Base-by-base conservation (phyloP, 2,113 vertebrate genomes). In the Melanerpes aurifrons region DNA sequence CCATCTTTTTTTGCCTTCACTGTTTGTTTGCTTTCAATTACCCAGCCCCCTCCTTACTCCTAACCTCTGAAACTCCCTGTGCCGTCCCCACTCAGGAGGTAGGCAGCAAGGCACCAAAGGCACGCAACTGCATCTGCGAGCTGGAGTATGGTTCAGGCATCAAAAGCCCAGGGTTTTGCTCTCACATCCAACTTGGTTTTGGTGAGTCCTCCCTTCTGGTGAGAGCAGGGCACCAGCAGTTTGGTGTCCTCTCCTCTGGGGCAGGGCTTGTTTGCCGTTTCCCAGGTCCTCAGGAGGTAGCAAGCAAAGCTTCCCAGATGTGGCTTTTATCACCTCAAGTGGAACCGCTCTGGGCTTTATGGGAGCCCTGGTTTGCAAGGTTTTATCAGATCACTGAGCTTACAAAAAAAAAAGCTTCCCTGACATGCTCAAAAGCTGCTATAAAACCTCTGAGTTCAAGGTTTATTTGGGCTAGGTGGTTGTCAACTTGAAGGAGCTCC, bases 1-100 rank as follows among this genome's bases (percentile, higher is more conserved):
- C 37, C 37, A n/a, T 10, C 20, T 50, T 21, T 95, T 82, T 87
- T 87, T 80, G 85, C 80, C 89, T 93, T 87, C 1, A 31, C 91
- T 95, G 94, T 95, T 95, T 91, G 87, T 93, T 96, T 95, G 82
- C 91, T 95, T 94, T 94, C 90, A 92, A 84, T 91, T 95, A 93
- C 6, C 1, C 53, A 0, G 54, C 66, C 76, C 61, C 73, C 75
- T 90, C 78, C 80, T 82, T 48, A 75, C 56, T 74, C 77, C 91
- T n/a, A 86, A 82, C n/a, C 90, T 70, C 89, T 47, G 16, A 91
- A 92, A 47, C 32, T 74, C 48, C 47, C 67, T 3, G 63, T 29
- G 67, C 14, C 0, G 0, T 4, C 26, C 59, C 0, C 1, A 45
- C 45, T 54, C 2, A 0, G 69, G 78, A 71, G 63, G 72, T 8